Evolutionary conservation across 2,113 vertebrate genomes (phyloP), one percentile per base, ranked within the genome.

Genomic region (Gadus chalcogrammus): DNA sequence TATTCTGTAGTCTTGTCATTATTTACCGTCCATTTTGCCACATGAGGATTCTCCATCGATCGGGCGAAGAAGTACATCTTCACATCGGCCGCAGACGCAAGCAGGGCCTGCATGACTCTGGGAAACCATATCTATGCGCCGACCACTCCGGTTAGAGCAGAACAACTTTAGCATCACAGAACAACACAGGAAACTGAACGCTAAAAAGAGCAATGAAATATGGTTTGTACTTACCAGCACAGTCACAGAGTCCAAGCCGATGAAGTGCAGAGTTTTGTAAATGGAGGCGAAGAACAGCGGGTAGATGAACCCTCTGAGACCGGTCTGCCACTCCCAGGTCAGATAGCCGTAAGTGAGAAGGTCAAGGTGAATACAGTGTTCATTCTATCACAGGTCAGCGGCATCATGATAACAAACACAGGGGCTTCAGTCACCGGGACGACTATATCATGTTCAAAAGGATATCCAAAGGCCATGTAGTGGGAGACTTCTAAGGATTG

Each of bases 401-500:
- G 28, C 13, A 15, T 15, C 15, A 24, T 2, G 3, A 27, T 5
- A 15, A 24, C 22, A 12, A 11, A 62, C 22, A 9, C 0, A 27
- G 8, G 24, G 28, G 15, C 15, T 15, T 4, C 11, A 24, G 8
- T 1, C 15, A 65, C 15, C 67, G 16, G 15, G 12, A n/a, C 18
- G 13, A 5, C 16, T 4, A 17, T 15, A 8, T 5, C 4, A 13
- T 35, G 24, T 28, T 31, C 2, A 3, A 81, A 92, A 97, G 95
- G 96, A 99, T 99, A 99, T 96, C 83, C 79, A 85, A 98, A 99
- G 76, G 93, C 94, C 94, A 97, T 93, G 16, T 75, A 93, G 83
- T 99, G 97, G n/a, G 97, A 93, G 13, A 99, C 93, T 83, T 98
- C 97, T 64, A 99, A 90, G 2, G 94, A 91, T 89, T 99, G 97